Percentiles rank a stretch among this genome's conserved stretches.
Evolutionary conservation across 1,140 invertebrate genomes (phyloP).

Genomic region (Penaeus chinensis): DNA sequence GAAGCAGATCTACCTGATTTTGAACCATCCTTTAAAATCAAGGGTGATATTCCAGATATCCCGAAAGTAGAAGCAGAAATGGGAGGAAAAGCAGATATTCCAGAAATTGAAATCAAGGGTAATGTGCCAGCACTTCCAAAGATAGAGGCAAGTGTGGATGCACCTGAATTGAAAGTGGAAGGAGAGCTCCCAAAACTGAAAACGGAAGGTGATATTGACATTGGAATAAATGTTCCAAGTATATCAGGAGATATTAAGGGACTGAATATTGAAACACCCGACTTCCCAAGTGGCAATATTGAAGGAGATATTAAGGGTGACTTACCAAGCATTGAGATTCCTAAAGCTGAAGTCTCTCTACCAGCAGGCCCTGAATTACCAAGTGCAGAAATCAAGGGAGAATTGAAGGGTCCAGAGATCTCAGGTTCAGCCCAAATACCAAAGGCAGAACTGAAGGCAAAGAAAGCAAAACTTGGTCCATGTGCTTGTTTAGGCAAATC

Average conservation of each 20-base stretch:
- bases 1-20: slow-evolving; percentile 13
- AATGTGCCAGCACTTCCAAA: slow-evolving; percentile 32
- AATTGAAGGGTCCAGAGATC: slow-evolving; percentile 27
- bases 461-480: slow-evolving; percentile 45
- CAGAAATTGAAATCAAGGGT: not conserved
- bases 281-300: not conserved
- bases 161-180: slow-evolving; percentile 24
- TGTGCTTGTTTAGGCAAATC: slow-evolving; percentile 49
- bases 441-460: slow-evolving; percentile 23
- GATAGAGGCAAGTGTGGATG: slow-evolving; percentile 26
- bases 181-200: not conserved
- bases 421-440: slow-evolving; percentile 26
- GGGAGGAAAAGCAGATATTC: too few species aligned
- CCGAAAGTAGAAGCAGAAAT: slow-evolving; percentile 4
- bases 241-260: slow-evolving; percentile 14
- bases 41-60: not conserved
- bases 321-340: not conserved
- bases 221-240: not conserved
- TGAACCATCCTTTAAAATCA: slow-evolving; percentile 28
- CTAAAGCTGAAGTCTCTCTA: slow-evolving; percentile 3
- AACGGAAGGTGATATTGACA: not conserved
- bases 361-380: not conserved
- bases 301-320: not conserved
- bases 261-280: not conserved
- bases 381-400: slow-evolving; percentile 28